Conservation (phyloP, 2,888 invertebrate species). For the Osedax fenrisi region DNA sequence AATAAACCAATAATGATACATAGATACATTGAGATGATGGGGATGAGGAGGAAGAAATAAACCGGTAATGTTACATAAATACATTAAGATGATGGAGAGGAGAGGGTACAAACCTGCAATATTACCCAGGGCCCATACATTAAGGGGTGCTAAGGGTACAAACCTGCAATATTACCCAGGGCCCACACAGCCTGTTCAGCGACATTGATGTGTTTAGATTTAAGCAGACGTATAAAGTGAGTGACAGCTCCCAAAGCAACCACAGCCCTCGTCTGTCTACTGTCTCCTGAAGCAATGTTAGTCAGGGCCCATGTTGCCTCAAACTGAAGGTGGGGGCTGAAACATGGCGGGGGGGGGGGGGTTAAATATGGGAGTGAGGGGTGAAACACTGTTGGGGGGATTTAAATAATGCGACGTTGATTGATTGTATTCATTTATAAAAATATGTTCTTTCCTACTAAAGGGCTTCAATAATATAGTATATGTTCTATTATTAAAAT, state of each 20-base stretch:
- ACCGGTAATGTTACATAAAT: no score
- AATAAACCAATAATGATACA: no score
- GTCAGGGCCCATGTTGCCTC: constrained; percentile 95
- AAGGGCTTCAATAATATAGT: no score
- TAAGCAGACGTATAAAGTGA: constrained; percentile 64
- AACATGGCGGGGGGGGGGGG: background rate
- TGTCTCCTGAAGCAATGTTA: constrained; percentile 87
- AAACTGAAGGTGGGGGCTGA: constrained; percentile 59
- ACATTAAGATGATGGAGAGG: no score
- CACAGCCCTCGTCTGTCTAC: constrained; percentile 76
- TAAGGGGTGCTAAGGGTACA: no score
- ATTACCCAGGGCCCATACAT: constrained; percentile 95
- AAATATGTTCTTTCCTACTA: no score
- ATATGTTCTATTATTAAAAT: no score
- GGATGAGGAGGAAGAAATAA: no score
- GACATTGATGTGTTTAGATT: constrained; percentile 58
- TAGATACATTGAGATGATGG: no score
- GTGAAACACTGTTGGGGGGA: no score
- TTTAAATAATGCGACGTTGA: no score
- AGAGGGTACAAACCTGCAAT: constrained; percentile 65
- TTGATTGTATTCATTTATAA: no score
- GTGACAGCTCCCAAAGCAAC: constrained; percentile 75
- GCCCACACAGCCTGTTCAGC: constrained; percentile 78
- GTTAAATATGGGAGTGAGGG: background rate
- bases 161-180: constrained; percentile 89